Evolutionary conservation across 2,888 invertebrate species (phyloP).

Genomic region (Pheosia gnoma): DNA sequence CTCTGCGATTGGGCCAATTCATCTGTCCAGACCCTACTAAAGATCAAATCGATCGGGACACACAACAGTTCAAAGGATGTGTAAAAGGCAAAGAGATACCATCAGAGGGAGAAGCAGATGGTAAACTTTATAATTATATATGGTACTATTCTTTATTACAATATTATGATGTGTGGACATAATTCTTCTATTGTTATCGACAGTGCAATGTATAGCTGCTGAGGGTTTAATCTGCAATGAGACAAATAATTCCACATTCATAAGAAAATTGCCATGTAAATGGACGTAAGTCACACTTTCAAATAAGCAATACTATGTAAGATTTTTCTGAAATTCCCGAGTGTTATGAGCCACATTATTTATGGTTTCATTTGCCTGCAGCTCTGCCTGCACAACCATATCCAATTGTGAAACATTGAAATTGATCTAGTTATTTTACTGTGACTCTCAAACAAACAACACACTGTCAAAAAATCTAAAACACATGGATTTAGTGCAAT

Average conservation of each 20-base stretch:
- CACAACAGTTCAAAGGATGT: conserved; percentile 94
- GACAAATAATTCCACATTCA: conserved; percentile 91
- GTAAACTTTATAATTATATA: conserved; percentile 66
- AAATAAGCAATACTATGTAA: no score
- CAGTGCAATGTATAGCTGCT: conserved; percentile 92
- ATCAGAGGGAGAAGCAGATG: conserved; percentile 91
- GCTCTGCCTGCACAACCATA: no score
- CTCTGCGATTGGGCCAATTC: conserved; percentile 90
- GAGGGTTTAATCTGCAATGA: conserved; percentile 92
- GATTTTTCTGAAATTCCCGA: background rate
- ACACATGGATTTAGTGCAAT: no score
- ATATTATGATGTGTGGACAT: background rate
- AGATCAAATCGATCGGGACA: conserved; percentile 92
- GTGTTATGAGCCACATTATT: background rate
- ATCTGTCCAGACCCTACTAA: conserved; percentile 91
- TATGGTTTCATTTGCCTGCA: no score
- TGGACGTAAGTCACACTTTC: conserved; percentile 92
- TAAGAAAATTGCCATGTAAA: conserved; percentile 93
- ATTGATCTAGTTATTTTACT: no score
- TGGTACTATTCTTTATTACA: conserved; percentile 1
- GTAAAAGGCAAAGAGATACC: conserved; percentile 76
- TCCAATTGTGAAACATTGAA: no score
- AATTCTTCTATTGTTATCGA: conserved; percentile 6
- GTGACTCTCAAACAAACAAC: no score
- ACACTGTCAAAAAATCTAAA: no score